Base-by-base conservation (phyloP, 2,888 invertebrate species). In the Steinernema carpocapsae region DNA sequence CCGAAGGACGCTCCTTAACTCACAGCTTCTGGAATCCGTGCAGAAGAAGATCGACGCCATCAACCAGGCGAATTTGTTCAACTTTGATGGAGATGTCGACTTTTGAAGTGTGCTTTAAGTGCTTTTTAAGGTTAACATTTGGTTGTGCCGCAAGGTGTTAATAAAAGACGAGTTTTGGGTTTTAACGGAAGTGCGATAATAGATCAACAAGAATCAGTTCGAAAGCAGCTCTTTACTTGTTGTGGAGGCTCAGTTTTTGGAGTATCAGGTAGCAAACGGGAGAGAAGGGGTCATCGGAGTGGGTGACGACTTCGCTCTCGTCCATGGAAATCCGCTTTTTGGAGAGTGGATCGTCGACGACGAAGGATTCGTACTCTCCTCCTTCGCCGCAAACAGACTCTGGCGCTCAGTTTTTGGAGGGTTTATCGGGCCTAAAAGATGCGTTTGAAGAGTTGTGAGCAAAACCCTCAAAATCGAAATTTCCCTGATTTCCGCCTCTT, bases 291-390 rank as follows among this genome's bases (percentile, higher is more conserved):
- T 97, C 95, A 85, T 94, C 92, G 26, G 95, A 93, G 88, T 95
- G 94, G 81, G 94, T 91, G 76, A 97, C 92, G 84, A 92, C 91
- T 90, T 95, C 77, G 46, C 74, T 76, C 12, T 72, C 74, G 24
- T 78, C 75, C 14, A 80, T 70, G n/a, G 46, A 72, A 29, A 80
- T 75, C 0, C 80, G 59, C 14, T 64, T 72, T 88, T 92, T 92
- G 90, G 95, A 97, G 77, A 99, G 90, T 6, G 97, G 97, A 89
- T 97, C 97, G 90, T 99, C 96, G 78, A 97, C 90, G 7, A 96
- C 96, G 88, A 99, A 94, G 42, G 97, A 95, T 90, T 99, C 99
- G 88, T 96, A 99, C 89, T 99, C 99, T 72, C 99, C 99, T 70
- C 99, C 99, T 90, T 99, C 99, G 24, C 99, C 99, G 89, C 96